Evolutionary conservation across 2,888 invertebrate species (phyloP).

Genomic region (Microdon myrmicae): DNA sequence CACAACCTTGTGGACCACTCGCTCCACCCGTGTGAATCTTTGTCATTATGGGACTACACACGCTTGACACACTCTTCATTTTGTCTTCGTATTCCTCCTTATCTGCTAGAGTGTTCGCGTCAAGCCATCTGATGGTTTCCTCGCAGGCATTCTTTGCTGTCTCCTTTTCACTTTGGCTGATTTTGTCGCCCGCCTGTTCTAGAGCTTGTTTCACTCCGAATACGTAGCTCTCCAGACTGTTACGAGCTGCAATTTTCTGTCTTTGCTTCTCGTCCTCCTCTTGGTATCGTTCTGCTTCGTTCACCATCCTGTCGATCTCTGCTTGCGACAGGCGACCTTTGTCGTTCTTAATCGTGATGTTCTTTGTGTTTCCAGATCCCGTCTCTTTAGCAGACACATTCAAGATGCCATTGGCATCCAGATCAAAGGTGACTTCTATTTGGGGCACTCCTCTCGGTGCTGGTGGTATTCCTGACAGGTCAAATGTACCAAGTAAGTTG

Average conservation of each 20-base stretch:
- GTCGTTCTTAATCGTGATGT: conserved; percentile 83
- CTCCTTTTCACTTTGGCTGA: conserved; percentile 76
- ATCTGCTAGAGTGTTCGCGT: conserved; percentile 78
- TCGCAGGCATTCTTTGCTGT: conserved; percentile 73
- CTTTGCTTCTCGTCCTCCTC: conserved; percentile 77
- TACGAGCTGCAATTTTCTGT: conserved; percentile 74
- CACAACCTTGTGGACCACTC: conserved; percentile 40
- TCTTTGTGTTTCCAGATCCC: conserved; percentile 73
- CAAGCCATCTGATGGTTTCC: conserved; percentile 77
- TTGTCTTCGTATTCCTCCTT: conserved; percentile 75
- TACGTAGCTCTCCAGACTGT: conserved; percentile 76
- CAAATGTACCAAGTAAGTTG: conserved; percentile 94
- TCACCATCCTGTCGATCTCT: conserved; percentile 80
- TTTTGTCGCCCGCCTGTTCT: conserved; percentile 72
- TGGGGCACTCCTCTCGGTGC: conserved; percentile 85
- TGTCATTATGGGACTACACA: conserved; percentile 70
- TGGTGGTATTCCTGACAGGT: conserved; percentile 92
- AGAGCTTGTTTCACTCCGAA: conserved; percentile 77
- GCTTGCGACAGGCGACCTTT: conserved; percentile 79
- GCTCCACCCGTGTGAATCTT: conserved; percentile 56
- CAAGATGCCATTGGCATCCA: conserved; percentile 92
- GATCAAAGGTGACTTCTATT: conserved; percentile 81
- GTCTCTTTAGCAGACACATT: conserved; percentile 82
- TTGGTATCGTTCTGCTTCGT: conserved; percentile 76
- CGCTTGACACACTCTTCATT: conserved; percentile 60